phyloP scores from a whole-genome alignment of 2,888 invertebrate species.

The Acleris sparsana region DNA sequence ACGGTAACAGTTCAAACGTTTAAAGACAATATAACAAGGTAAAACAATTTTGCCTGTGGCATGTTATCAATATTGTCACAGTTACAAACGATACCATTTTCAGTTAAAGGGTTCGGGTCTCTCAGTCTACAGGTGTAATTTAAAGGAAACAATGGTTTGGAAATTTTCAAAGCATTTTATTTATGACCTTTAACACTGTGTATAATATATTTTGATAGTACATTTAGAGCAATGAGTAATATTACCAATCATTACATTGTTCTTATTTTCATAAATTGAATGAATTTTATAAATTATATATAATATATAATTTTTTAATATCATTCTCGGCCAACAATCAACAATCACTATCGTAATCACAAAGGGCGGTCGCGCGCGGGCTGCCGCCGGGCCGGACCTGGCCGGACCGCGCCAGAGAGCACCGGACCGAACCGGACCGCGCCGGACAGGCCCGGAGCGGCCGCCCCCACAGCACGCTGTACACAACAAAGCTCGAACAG shows the following conservation, averaged over 20 bases:
- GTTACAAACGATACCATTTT: too few relatives aligned
- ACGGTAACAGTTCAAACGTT: too few relatives aligned
- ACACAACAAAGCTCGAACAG: conserved; percentile 40
- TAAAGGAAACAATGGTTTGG: conserved; percentile 70
- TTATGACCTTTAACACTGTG: conserved; percentile 84
- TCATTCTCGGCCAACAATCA: conserved; percentile 80
- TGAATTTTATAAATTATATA: conserved; percentile 81
- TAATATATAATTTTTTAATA: conserved; percentile 77
- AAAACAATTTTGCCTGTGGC: too few relatives aligned
- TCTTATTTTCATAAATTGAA: conserved; percentile 80
- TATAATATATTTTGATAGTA: conserved; percentile 85
- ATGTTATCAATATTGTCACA: too few relatives aligned
- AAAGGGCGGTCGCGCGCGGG: conserved; percentile 48
- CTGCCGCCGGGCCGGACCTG: conserved; percentile 20
- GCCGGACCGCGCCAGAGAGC: background rate
- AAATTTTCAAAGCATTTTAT: conserved; percentile 84
- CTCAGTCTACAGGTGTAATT: too few relatives aligned
- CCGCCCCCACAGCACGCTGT: conserved; percentile 20
- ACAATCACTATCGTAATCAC: conserved; percentile 79
- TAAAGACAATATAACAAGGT: too few relatives aligned
- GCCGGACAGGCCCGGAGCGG: conserved; percentile 4
- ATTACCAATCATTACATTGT: conserved; percentile 84
- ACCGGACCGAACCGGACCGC: conserved; percentile 17
- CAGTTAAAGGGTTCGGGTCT: too few relatives aligned
- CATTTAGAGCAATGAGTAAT: conserved; percentile 85